Percentiles rank a stretch among this genome's conserved stretches.
phyloP scores from a whole-genome alignment of 1,140 invertebrate genomes.

The Thaumetopoea pityocampa region DNA sequence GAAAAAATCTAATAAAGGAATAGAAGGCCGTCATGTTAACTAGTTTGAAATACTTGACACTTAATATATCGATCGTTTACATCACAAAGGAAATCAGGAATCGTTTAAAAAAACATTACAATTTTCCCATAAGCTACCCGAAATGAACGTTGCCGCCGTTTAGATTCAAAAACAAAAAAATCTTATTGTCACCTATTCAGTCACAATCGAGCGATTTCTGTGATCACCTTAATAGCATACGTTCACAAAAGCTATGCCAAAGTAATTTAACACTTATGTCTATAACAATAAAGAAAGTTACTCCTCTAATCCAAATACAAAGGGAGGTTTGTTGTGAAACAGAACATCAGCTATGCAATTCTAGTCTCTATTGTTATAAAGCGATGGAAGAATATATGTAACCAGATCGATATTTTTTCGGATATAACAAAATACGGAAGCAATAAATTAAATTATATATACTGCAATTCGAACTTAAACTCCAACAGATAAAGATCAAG shows the following conservation, averaged over 20 bases:
- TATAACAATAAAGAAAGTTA: slow-evolving; percentile 1
- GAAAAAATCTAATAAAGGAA: no score
- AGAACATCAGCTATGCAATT: slow-evolving; percentile 21
- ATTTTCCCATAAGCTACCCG: slow-evolving; percentile 60
- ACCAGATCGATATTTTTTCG: slow-evolving; percentile 21
- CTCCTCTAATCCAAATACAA: neutral
- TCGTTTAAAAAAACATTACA: slow-evolving; percentile 53
- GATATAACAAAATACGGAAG: neutral
- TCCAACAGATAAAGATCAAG: slow-evolving; percentile 12
- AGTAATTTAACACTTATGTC: slow-evolving; percentile 7
- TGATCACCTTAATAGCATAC: slow-evolving; percentile 19
- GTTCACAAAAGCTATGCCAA: neutral
- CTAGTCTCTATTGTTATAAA: slow-evolving; percentile 35
- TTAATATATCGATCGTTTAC: no score
- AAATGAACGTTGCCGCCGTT: slow-evolving; percentile 43
- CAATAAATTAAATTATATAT: slow-evolving; percentile 1
- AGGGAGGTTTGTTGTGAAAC: slow-evolving; percentile 6
- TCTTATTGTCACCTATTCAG: slow-evolving; percentile 56
- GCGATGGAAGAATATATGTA: slow-evolving; percentile 34
- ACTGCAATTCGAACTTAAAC: slow-evolving; percentile 6
- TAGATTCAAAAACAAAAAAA: slow-evolving; percentile 39
- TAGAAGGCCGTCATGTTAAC: no score
- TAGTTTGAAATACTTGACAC: no score
- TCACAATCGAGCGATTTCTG: slow-evolving; percentile 47
- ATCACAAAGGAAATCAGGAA: slow-evolving; percentile 34